phyloP scores from a whole-genome alignment of 2,113 vertebrate genomes.

The Zosterops borbonicus region DNA sequence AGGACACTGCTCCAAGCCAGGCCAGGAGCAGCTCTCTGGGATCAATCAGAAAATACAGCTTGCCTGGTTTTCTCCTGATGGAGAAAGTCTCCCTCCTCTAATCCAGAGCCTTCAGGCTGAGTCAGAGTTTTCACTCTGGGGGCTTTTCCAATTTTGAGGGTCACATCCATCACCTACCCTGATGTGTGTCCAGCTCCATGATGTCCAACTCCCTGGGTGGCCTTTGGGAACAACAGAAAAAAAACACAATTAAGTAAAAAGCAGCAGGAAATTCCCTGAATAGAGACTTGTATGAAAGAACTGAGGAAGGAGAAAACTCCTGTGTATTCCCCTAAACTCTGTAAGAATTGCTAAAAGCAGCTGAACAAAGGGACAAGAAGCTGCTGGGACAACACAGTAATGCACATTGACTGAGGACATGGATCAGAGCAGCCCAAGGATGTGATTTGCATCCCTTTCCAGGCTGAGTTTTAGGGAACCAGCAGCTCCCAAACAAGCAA shows the following conservation, averaged over 20 bases:
- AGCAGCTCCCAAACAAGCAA: neutral
- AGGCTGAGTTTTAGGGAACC: neutral
- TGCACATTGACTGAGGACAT: neutral
- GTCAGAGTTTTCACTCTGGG: rapidly evolving
- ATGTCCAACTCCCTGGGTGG: neutral
- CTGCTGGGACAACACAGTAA: neutral
- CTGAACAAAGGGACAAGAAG: neutral
- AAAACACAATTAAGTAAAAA: neutral
- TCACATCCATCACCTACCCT: neutral
- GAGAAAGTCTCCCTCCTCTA: neutral
- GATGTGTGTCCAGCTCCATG: neutral
- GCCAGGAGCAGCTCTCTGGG: neutral
- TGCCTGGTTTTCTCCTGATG: neutral
- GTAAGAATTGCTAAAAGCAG: neutral
- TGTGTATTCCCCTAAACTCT: neutral
- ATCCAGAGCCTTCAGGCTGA: neutral
- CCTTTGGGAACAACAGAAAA: neutral
- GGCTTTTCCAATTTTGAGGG: neutral
- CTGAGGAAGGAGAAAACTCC: neutral
- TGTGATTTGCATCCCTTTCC: neutral
- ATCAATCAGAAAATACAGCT: neutral
- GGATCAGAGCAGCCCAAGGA: neutral
- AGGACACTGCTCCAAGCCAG: neutral
- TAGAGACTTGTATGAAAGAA: neutral
- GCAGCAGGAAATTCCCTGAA: neutral